A percentile compares a stretch with the other conserved stretches of the same genome.
phyloP scores from a whole-genome alignment of 1,140 invertebrate species.

The Acromyrmex heyeri region DNA sequence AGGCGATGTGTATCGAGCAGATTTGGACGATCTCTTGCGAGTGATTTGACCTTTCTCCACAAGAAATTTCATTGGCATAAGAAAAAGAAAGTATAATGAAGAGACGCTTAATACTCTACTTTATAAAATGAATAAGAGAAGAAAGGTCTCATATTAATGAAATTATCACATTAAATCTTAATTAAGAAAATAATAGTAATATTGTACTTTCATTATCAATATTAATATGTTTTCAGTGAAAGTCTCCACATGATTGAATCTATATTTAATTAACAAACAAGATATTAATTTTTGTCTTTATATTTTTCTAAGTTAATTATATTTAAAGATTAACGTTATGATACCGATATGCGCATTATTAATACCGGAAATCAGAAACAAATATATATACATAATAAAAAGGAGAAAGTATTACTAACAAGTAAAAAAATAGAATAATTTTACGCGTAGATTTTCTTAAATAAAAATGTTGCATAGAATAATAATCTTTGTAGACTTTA shows the following conservation, averaged over 20 bases:
- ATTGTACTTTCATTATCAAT: conserved; percentile 20
- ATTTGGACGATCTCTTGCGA: conserved; percentile 34
- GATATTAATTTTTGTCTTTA: conserved; percentile 20
- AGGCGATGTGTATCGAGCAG: conserved; percentile 19
- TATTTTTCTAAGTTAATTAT: not conserved
- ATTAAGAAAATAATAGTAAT: conserved; percentile 14
- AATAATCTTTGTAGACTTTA: not conserved
- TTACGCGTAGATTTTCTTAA: not conserved
- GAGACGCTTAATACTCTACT: not conserved
- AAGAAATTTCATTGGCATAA: conserved; percentile 40
- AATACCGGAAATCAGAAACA: not conserved
- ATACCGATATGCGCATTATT: not conserved
- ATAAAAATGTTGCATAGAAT: not conserved
- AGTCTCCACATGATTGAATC: not conserved
- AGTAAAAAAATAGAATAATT: not conserved
- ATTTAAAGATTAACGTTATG: conserved; percentile 12
- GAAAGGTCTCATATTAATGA: conserved; percentile 18
- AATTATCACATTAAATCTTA: conserved; percentile 15
- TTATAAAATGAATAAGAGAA: conserved; percentile 10
- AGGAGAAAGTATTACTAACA: not conserved
- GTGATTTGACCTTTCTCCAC: conserved; percentile 13
- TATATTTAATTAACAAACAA: conserved; percentile 18
- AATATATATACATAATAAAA: not conserved
- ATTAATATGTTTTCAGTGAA: conserved; percentile 27
- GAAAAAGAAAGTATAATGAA: conserved; percentile 30